Percentiles rank a stretch among this genome's conserved stretches.
Evolutionary conservation across 2,113 vertebrate genomes (phyloP).

Genomic region (Synodontis membranacea): DNA sequence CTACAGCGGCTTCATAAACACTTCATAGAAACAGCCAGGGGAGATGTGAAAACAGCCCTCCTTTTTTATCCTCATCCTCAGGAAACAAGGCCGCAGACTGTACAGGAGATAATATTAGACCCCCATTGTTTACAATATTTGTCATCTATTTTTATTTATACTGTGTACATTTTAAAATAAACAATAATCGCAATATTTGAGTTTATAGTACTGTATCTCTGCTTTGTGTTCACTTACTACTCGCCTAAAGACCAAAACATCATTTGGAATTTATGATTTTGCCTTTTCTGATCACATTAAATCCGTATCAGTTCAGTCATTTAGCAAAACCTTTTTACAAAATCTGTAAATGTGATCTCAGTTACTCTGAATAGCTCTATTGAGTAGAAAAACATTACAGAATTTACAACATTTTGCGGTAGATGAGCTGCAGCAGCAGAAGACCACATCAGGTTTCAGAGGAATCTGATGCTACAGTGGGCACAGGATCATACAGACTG

Average conservation of each 20-base stretch:
- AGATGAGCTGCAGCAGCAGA: no score
- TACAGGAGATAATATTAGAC: slow-evolving; percentile 15
- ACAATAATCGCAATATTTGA: no score
- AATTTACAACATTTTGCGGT: no score
- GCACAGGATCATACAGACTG: not conserved
- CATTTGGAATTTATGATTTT: not conserved
- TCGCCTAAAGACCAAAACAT: not conserved
- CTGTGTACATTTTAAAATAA: not conserved
- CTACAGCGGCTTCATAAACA: slow-evolving; percentile 58
- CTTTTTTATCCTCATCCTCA: slow-evolving; percentile 35
- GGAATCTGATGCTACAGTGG: not conserved
- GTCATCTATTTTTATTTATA: not conserved
- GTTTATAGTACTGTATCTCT: not conserved
- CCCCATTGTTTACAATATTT: not conserved
- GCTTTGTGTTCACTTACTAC: not conserved
- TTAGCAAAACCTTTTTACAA: not conserved
- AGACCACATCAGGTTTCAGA: not conserved
- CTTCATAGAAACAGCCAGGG: slow-evolving; percentile 55
- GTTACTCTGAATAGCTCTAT: no score
- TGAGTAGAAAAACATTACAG: no score
- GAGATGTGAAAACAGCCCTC: slow-evolving; percentile 44
- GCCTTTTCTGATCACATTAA: not conserved
- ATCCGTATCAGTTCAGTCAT: not conserved
- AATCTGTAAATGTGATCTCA: not conserved
- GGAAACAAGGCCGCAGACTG: not conserved